These are phyloP conservation scores for Aphelinus certus DNA, from an alignment of 1,140 invertebrate genomes.

Conservation along the genomic window DNA sequence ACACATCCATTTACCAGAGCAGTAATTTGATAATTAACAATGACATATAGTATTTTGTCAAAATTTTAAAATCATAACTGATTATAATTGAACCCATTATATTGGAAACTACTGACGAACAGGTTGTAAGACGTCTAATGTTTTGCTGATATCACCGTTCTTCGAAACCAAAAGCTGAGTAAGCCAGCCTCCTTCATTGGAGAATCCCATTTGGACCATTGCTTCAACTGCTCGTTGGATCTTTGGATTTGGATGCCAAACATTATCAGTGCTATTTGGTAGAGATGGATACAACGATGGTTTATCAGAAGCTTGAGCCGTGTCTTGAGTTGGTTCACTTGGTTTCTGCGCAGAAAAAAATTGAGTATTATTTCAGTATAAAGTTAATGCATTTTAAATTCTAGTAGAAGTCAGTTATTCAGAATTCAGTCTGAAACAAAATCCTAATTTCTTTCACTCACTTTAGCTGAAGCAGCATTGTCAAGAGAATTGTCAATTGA, in stretches of 20 bases:
- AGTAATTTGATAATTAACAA: background rate
- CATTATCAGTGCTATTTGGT: constrained; percentile 35
- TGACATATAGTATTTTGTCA: background rate
- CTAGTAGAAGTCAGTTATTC: background rate
- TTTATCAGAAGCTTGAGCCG: constrained; percentile 17
- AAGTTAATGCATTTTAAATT: background rate
- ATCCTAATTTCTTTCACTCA: background rate
- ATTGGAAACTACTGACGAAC: background rate
- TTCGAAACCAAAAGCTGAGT: constrained; percentile 68
- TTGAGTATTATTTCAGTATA: constrained; percentile 11
- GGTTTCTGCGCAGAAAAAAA: constrained; percentile 36
- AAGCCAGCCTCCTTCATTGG: constrained; percentile 75
- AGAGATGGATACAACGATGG: constrained; percentile 49
- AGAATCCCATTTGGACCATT: constrained; percentile 86
- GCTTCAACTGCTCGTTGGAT: constrained; percentile 71
- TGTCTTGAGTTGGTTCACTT: constrained; percentile 18
- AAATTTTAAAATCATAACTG: constrained; percentile 8
- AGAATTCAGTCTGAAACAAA: background rate
- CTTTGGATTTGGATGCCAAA: constrained; percentile 66
- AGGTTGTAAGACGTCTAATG: constrained; percentile 72
- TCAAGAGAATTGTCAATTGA: too few species aligned
- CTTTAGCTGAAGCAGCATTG: too few species aligned
- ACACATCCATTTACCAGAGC: constrained; percentile 1
- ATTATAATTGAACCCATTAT: constrained; percentile 3
- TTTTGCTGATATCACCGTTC: constrained; percentile 76